A percentile compares a stretch with the other conserved stretches of the same genome.
phyloP scores from a whole-genome alignment of 2,113 vertebrate species.

The Brienomyrus brachyistius region DNA sequence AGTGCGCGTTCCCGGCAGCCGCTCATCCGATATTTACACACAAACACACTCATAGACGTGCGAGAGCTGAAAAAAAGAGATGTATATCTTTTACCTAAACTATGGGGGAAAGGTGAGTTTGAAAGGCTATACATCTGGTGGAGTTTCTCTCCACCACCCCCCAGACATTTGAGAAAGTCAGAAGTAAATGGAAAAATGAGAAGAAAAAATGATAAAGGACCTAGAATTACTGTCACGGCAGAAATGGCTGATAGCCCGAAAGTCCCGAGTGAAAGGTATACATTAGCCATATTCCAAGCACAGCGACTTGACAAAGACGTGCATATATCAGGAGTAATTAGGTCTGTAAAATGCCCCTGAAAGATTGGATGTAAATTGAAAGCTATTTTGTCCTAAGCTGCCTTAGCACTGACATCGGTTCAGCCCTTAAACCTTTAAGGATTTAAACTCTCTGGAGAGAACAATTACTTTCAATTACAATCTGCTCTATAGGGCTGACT shows the following conservation, averaged over 20 bases:
- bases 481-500: constrained; percentile 16
- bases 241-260: background rate
- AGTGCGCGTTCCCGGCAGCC: constrained; percentile 69
- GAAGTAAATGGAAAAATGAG: background rate
- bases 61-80: background rate
- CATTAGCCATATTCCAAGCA: background rate
- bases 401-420: constrained; percentile 10
- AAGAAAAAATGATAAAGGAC: background rate
- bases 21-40: constrained; percentile 79
- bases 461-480: constrained; percentile 20
- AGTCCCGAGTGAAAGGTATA: constrained; percentile 3
- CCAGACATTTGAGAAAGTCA: background rate
- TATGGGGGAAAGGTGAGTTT: background rate
- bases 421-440: constrained; percentile 16
- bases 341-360: constrained; percentile 9
- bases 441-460: constrained; percentile 13
- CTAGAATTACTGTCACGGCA: background rate
- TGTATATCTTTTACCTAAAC: background rate
- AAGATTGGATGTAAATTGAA: constrained; percentile 13
- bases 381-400: constrained; percentile 14
- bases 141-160: background rate
- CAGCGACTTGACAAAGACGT: constrained; percentile 2
- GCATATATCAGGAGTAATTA: constrained; percentile 17
- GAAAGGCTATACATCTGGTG: background rate
- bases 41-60: constrained; percentile 65